phyloP scores from a whole-genome alignment of 2,888 invertebrate genomes.

The Crematogaster levior region DNA sequence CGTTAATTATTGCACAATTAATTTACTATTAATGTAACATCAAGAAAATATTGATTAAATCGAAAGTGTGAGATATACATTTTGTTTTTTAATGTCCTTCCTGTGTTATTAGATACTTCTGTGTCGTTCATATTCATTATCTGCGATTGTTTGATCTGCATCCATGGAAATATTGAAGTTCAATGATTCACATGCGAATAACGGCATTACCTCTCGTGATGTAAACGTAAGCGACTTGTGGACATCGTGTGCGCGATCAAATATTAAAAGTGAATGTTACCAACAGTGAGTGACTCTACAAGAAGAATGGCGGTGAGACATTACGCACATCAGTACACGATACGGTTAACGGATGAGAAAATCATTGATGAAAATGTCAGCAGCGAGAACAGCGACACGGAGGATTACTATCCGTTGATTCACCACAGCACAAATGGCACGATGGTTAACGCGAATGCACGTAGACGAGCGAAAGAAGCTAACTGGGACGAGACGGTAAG shows the following conservation, averaged over 20 bases:
- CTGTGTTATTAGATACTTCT: not conserved
- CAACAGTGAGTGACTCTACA: not conserved
- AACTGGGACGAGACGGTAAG: constrained; percentile 27
- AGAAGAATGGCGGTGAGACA: constrained; percentile 44
- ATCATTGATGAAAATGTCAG: constrained; percentile 42
- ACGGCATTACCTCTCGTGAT: not conserved
- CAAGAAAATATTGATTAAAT: not conserved
- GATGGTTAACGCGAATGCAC: not conserved
- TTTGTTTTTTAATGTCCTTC: not conserved
- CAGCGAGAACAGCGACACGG: constrained; percentile 39
- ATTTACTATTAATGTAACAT: not conserved
- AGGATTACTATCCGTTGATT: constrained; percentile 42
- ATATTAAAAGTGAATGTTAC: constrained; percentile 32
- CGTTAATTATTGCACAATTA: not conserved
- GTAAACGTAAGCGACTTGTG: not conserved
- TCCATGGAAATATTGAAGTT: not conserved
- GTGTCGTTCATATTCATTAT: not conserved
- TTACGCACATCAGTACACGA: constrained; percentile 47
- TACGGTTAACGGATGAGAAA: constrained; percentile 32
- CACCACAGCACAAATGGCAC: not conserved
- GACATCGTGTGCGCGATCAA: not conserved
- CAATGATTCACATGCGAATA: not conserved
- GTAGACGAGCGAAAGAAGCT: not conserved
- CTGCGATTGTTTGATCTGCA: not conserved
- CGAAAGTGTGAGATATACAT: not conserved